These are phyloP conservation scores for Drosophila parvula DNA, from an alignment of 1,140 invertebrate genomes.

Conservation along the genomic window DNA sequence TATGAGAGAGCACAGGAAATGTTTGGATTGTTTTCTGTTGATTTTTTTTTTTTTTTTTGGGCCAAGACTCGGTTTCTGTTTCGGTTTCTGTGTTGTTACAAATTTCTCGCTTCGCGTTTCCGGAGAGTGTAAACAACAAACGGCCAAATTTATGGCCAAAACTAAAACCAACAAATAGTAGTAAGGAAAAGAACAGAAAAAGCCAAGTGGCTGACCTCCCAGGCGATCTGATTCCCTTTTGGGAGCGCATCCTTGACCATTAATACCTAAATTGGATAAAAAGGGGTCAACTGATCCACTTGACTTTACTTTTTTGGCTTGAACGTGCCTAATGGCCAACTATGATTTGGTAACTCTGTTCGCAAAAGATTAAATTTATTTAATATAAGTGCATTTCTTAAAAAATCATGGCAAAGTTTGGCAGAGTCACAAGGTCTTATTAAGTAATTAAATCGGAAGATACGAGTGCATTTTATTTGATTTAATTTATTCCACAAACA, in stretches of 20 bases:
- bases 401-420: not conserved
- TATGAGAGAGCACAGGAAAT: conserved; percentile 65
- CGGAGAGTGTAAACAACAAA: conserved; percentile 35
- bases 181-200: not conserved
- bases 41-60: conserved; percentile 4
- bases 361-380: not conserved
- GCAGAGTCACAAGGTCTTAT: not conserved
- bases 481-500: no score
- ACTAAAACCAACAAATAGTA: not conserved
- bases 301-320: not conserved
- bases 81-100: conserved; percentile 29
- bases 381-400: not conserved
- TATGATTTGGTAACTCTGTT: not conserved
- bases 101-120: conserved; percentile 29
- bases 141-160: conserved; percentile 6
- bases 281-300: not conserved
- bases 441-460: not conserved
- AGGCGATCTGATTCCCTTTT: not conserved
- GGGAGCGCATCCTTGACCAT: not conserved
- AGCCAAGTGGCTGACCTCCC: not conserved
- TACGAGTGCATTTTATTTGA: no score
- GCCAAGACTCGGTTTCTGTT: not conserved
- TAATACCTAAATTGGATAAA: not conserved
- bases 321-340: not conserved
- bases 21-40: conserved; percentile 56